These are phyloP conservation scores for Hepsetus odoe DNA, from an alignment of 2,113 vertebrate species.

Conservation along the genomic window DNA sequence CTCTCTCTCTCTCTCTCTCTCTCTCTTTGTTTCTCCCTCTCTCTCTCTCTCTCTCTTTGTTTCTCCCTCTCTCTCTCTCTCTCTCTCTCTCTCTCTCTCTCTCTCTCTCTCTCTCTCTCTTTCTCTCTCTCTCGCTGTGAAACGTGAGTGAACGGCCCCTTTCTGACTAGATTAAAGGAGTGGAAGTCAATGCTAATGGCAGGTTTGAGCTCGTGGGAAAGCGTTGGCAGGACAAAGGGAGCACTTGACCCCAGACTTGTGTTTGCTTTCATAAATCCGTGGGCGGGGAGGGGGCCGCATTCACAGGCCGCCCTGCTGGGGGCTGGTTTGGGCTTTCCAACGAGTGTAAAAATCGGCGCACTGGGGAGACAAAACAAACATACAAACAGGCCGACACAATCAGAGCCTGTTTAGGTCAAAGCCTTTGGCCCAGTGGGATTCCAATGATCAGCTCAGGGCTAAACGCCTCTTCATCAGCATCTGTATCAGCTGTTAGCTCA, in stretches of 20 bases:
- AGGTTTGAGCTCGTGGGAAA: conserved; percentile 94
- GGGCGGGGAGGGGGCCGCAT: conserved; percentile 83
- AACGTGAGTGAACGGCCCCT: conserved; percentile 63
- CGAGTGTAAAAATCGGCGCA: conserved; percentile 75
- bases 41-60: conserved; percentile 51
- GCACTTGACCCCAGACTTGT: conserved; percentile 91
- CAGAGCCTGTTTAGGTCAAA: conserved; percentile 33
- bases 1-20: conserved; percentile 44
- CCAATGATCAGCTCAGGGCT: background rate
- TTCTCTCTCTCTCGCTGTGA: conserved; percentile 55
- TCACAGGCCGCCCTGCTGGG: conserved; percentile 80
- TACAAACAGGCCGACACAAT: conserved; percentile 67
- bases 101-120: conserved; percentile 49
- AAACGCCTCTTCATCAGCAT: conserved; percentile 3
- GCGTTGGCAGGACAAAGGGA: conserved; percentile 85
- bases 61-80: conserved; percentile 49
- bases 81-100: conserved; percentile 48
- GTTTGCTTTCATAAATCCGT: conserved; percentile 93
- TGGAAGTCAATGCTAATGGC: conserved; percentile 89
- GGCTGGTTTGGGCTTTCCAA: conserved; percentile 85
- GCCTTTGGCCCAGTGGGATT: conserved; percentile 27
- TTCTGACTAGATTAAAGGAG: conserved; percentile 82
- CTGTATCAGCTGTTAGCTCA: conserved; percentile 14
- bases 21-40: conserved; percentile 42
- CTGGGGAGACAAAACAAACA: conserved; percentile 84